Evolutionary conservation across 64 coral and sea anemone genomes (phyloP).

Genomic region (Catalaphyllia jardinei): DNA sequence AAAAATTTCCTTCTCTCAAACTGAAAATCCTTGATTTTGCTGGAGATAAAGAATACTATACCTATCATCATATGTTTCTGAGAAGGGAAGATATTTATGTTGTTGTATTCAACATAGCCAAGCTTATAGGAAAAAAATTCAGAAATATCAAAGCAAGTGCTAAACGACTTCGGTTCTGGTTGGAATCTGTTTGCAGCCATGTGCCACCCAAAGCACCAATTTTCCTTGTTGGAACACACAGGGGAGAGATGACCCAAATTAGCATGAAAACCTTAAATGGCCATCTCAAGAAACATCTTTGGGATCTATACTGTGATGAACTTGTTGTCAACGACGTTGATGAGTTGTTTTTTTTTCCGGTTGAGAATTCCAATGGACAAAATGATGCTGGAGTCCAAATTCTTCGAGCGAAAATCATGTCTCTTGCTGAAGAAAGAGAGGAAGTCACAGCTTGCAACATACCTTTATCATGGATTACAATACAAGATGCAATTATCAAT

Average conservation of each 20-base stretch:
- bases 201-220: constrained; percentile 43
- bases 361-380: constrained; percentile 48
- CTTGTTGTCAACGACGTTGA: constrained; percentile 42
- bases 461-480: constrained; percentile 67
- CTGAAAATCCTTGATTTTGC: constrained; percentile 73
- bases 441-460: not conserved
- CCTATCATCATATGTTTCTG: constrained; percentile 69
- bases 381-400: constrained; percentile 34
- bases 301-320: constrained; percentile 37
- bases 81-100: constrained; percentile 48
- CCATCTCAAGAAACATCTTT: constrained; percentile 36
- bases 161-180: constrained; percentile 59
- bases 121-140: constrained; percentile 14
- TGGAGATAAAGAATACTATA: constrained; percentile 70
- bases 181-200: constrained; percentile 62
- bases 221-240: constrained; percentile 77
- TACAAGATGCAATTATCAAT: constrained; percentile 65
- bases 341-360: constrained; percentile 49
- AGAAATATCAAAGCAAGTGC: not conserved
- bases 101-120: constrained; percentile 64
- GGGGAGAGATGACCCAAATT: not conserved
- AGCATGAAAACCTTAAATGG: constrained; percentile 1
- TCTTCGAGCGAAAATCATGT: constrained; percentile 22
- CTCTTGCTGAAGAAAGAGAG: constrained; percentile 27
- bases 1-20: constrained; percentile 41